Conservation (phyloP, 2,888 invertebrate species). For the Tenthredo notha region DNA sequence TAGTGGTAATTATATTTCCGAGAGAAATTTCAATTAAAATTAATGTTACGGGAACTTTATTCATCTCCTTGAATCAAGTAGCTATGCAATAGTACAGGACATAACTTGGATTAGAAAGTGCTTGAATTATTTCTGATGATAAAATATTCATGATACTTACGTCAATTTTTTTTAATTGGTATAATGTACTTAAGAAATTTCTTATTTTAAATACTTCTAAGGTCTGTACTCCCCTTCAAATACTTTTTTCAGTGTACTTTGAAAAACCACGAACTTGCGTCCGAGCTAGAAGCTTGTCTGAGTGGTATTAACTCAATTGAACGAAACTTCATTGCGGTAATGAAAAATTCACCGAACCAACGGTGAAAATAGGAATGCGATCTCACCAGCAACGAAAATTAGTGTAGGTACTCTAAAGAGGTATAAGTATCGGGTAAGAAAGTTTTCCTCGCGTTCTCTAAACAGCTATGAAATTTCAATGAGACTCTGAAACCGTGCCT, state of each 20-base stretch:
- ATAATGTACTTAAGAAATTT: not conserved
- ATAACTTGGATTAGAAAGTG: not conserved
- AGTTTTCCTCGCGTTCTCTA: not conserved
- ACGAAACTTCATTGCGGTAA: not conserved
- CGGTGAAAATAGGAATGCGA: not conserved
- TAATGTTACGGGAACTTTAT: not conserved
- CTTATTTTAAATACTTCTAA: not conserved
- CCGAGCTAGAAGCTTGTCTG: not conserved
- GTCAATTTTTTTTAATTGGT: not conserved
- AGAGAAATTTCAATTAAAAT: not conserved
- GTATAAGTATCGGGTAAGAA: not conserved
- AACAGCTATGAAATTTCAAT: not conserved
- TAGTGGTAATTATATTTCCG: not conserved
- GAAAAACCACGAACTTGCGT: not conserved
- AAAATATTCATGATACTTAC: not conserved
- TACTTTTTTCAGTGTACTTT: not conserved
- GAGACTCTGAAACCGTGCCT: not conserved
- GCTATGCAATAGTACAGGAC: not conserved
- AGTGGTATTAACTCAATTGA: not conserved
- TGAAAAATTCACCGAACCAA: not conserved
- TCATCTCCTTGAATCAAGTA: not conserved
- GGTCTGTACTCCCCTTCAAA: not conserved
- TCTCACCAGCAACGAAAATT: not conserved
- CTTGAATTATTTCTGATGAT: not conserved
- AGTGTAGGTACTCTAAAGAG: conserved; percentile 2